phyloP scores from a whole-genome alignment of 2,888 invertebrate species.

The Philhelius pedissequus region DNA sequence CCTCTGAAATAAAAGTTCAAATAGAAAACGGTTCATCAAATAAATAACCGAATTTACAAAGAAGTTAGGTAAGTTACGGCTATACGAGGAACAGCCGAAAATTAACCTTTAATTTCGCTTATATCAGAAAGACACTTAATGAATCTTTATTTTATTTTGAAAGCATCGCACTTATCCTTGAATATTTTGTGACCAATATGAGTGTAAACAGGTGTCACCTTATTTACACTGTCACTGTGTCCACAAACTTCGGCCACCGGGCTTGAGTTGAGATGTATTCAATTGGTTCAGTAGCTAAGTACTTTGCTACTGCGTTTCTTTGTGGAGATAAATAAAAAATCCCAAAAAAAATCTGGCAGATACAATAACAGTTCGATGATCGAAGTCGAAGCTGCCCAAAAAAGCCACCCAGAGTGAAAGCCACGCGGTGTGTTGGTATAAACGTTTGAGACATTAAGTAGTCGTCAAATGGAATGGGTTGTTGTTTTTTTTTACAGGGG shows the following conservation, averaged over 20 bases:
- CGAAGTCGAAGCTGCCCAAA: slow-evolving; percentile 16
- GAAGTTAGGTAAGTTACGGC: background rate
- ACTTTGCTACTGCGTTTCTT: background rate
- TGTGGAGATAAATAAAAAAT: slow-evolving; percentile 36
- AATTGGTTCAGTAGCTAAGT: slow-evolving; percentile 54
- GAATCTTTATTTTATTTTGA: background rate
- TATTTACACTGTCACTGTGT: slow-evolving; percentile 32
- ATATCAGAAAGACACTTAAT: background rate
- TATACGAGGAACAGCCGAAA: background rate
- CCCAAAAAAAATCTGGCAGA: slow-evolving; percentile 15
- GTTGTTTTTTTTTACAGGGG: too few relatives aligned
- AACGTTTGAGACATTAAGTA: slow-evolving; percentile 3
- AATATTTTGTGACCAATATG: slow-evolving; percentile 61
- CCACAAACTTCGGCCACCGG: slow-evolving; percentile 58
- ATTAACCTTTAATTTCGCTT: slow-evolving; percentile 11
- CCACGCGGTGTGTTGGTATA: background rate
- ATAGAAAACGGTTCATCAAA: slow-evolving; percentile 48
- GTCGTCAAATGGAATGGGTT: slow-evolving; percentile 5
- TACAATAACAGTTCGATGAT: slow-evolving; percentile 55
- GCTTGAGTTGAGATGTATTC: slow-evolving; percentile 59
- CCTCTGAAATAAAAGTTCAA: slow-evolving; percentile 42
- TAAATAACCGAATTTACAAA: slow-evolving; percentile 16
- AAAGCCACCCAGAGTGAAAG: slow-evolving; percentile 28
- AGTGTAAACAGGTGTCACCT: slow-evolving; percentile 57
- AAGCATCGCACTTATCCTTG: slow-evolving; percentile 60